phyloP scores from a whole-genome alignment of 2,888 invertebrate genomes.

The Branchipolynoe longqiensis region DNA sequence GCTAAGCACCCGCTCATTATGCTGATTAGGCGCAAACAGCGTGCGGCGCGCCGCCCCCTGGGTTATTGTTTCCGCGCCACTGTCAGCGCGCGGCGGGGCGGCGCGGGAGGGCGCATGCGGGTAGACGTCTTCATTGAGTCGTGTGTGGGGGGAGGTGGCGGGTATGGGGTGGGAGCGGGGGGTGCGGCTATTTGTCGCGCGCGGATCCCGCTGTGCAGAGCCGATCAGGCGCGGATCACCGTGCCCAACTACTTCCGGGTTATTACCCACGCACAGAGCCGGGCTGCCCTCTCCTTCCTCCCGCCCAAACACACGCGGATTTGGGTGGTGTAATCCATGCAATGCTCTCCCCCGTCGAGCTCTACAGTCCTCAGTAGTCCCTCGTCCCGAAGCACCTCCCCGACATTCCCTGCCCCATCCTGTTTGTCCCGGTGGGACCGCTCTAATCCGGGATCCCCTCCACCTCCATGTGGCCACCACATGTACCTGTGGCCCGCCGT shows the following conservation, averaged over 20 bases:
- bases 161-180: too few relatives aligned
- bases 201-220: too few relatives aligned
- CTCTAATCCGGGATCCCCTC: conserved; percentile 15
- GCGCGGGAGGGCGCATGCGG: neutral
- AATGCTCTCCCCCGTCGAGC: neutral
- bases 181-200: too few relatives aligned
- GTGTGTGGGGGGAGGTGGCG: too few relatives aligned
- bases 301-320: too few relatives aligned
- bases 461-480: neutral
- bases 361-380: neutral
- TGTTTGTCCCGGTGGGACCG: neutral
- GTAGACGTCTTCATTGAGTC: conserved; percentile 12
- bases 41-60: neutral
- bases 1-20: conserved; percentile 41
- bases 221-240: conserved; percentile 17
- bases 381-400: neutral
- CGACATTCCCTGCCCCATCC: neutral
- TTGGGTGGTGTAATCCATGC: too few relatives aligned
- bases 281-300: too few relatives aligned
- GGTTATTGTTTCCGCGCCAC: conserved; percentile 46
- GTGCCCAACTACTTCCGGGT: conserved; percentile 21
- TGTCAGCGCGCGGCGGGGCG: conserved; percentile 22
- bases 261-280: conserved; percentile 34
- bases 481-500: conserved; percentile 19
- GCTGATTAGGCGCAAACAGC: conserved; percentile 46